Evolutionary conservation across 2,797 vertebrate genomes (phyloP).

Genomic region (Lagodon rhomboides): DNA sequence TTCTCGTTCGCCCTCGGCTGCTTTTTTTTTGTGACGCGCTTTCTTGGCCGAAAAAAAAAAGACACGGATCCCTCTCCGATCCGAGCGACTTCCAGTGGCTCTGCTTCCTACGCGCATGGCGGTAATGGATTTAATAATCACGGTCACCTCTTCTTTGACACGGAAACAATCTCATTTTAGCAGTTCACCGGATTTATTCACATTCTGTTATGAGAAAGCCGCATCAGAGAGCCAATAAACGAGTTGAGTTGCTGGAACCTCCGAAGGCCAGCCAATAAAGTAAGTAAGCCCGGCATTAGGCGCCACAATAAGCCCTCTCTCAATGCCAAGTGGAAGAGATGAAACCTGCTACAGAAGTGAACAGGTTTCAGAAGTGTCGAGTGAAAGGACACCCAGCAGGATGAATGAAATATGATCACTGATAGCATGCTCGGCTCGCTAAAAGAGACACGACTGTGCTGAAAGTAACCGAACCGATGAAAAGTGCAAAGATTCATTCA

Average conservation of each 20-base stretch:
- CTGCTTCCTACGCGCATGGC: not conserved
- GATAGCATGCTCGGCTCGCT: not conserved
- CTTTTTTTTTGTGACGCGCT: constrained; percentile 12
- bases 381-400: not conserved
- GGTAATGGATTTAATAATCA: constrained; percentile 21
- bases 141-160: constrained; percentile 9
- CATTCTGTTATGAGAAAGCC: constrained; percentile 14
- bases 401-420: not conserved
- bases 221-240: constrained; percentile 38
- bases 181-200: constrained; percentile 45
- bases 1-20: not conserved
- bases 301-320: constrained; percentile 14
- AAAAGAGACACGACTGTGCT: constrained; percentile 1
- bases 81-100: constrained; percentile 10
- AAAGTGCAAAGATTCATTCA: not conserved
- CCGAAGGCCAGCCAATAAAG: constrained; percentile 59
- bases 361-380: constrained; percentile 32
- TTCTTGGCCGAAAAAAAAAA: not conserved
- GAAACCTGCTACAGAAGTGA: constrained; percentile 18
- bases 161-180: constrained; percentile 10
- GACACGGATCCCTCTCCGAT: not conserved
- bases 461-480: constrained; percentile 11
- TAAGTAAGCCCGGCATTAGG: constrained; percentile 30
- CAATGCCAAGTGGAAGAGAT: constrained; percentile 46
- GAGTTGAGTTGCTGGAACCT: constrained; percentile 38